Conservation (phyloP, 2,113 vertebrate genomes). For the Scartelaos histophorus region DNA sequence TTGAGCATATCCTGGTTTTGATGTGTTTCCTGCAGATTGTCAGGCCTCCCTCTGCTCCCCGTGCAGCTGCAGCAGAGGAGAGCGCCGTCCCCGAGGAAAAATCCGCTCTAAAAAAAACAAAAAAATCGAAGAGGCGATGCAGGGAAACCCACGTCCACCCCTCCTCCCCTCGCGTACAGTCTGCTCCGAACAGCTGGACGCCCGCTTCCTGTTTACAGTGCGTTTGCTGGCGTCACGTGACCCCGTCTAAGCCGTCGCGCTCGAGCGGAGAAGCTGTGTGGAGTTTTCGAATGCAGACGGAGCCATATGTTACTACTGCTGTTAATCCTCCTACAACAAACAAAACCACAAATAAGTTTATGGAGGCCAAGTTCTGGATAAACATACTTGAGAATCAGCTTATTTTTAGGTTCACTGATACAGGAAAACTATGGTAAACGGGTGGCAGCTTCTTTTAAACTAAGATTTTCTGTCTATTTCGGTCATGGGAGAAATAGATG, state of each 20-base stretch:
- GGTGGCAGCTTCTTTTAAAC: no score
- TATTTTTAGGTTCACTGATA: no score
- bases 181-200: slow-evolving; percentile 33
- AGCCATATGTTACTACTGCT: not conserved
- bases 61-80: not conserved
- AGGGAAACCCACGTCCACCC: slow-evolving; percentile 1
- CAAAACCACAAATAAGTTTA: no score
- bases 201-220: slow-evolving; percentile 53
- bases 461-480: no score
- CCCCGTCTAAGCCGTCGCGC: not conserved
- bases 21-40: slow-evolving; percentile 2
- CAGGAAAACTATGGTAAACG: no score
- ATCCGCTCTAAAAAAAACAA: not conserved
- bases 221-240: slow-evolving; percentile 18
- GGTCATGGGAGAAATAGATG: no score
- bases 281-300: not conserved
- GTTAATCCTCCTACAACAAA: no score
- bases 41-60: not conserved
- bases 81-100: not conserved
- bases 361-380: no score
- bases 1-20: not conserved
- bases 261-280: not conserved
- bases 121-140: not conserved
- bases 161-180: not conserved
- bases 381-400: no score